Percentiles rank a stretch among this genome's conserved stretches.
Evolutionary conservation across 2,113 vertebrate genomes (phyloP).

Genomic region (Clinocottus analis): DNA sequence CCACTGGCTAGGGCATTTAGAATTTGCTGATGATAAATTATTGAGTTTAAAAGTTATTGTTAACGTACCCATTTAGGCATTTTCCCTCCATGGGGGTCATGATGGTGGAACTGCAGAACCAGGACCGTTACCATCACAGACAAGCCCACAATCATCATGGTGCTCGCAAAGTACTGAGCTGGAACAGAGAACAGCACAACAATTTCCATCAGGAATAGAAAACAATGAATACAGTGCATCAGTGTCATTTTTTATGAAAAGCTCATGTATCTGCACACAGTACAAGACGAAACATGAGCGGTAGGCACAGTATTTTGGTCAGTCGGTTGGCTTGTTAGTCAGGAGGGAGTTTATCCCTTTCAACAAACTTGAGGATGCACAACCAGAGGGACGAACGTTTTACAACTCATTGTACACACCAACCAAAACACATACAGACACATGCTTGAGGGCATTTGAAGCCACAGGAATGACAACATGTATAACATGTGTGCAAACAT

Average conservation of each 20-base stretch:
- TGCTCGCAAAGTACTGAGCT: constrained; percentile 94
- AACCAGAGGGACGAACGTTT: constrained; percentile 17
- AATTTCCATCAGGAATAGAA: not conserved
- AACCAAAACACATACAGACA: constrained; percentile 12
- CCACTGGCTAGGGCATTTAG: not conserved
- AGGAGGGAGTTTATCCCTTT: no score
- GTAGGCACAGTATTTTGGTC: not conserved
- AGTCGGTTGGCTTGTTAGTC: not conserved
- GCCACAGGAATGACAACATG: not conserved
- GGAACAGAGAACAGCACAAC: constrained; percentile 26
- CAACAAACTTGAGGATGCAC: no score
- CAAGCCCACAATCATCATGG: constrained; percentile 92
- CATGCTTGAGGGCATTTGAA: not conserved
- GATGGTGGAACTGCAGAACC: constrained; percentile 93
- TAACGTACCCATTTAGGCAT: constrained; percentile 91
- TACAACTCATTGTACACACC: constrained; percentile 9
- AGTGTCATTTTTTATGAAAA: not conserved
- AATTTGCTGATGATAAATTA: not conserved
- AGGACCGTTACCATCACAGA: constrained; percentile 92
- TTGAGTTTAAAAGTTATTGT: not conserved
- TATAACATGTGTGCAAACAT: not conserved
- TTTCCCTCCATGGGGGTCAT: constrained; percentile 90
- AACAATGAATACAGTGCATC: not conserved
- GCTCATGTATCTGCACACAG: not conserved
- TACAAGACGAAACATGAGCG: not conserved